These are phyloP conservation scores for Drosophila trichaetosa DNA, from an alignment of 2,888 invertebrate species.

Conservation along the genomic window DNA sequence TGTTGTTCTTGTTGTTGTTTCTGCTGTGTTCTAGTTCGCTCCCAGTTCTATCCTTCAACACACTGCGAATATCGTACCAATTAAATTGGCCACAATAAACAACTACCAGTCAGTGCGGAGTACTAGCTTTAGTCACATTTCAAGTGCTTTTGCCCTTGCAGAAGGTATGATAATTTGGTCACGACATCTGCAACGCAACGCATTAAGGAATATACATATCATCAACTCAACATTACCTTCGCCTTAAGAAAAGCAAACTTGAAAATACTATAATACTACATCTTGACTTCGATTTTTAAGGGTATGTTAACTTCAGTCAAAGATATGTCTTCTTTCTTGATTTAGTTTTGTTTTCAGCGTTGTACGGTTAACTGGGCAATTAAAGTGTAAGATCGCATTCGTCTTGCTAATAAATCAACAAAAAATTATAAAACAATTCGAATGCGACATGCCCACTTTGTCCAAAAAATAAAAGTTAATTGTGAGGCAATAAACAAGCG, in stretches of 20 bases:
- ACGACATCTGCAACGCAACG: background rate
- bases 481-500: conserved; percentile 50
- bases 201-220: background rate
- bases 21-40: conserved; percentile 49
- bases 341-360: conserved; percentile 20
- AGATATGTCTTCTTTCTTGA: background rate
- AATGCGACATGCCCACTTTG: conserved; percentile 27
- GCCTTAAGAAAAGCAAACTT: background rate
- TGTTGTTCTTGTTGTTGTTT: conserved; percentile 3
- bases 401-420: conserved; percentile 54
- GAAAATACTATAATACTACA: too few species aligned
- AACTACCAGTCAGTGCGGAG: conserved; percentile 31
- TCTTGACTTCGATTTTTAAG: too few species aligned
- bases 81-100: conserved; percentile 64
- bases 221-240: background rate
- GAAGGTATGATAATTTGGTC: conserved; percentile 6
- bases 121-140: conserved; percentile 61
- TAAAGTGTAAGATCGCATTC: conserved; percentile 35
- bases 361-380: conserved; percentile 69
- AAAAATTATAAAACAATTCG: conserved; percentile 72
- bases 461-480: conserved; percentile 65
- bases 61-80: conserved; percentile 68
- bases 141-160: conserved; percentile 20
- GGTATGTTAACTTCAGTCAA: background rate
- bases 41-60: background rate